Evolutionary conservation across 2,113 vertebrate genomes (phyloP).

Genomic region (Chlorodrepanis virens): DNA sequence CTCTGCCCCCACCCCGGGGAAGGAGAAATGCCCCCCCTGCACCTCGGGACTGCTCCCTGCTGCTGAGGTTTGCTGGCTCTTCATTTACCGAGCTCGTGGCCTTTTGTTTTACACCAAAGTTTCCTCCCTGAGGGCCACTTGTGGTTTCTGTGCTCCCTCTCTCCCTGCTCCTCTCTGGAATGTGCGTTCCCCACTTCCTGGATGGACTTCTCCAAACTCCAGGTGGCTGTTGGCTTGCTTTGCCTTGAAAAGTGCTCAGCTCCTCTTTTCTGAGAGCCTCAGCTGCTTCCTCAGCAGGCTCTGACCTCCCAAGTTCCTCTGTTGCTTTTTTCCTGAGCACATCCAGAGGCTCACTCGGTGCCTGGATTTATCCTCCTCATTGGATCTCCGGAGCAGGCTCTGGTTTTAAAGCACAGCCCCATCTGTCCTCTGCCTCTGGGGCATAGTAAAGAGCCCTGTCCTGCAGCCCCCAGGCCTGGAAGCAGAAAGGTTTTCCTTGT

Average conservation of each 20-base stretch:
- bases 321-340: neutral
- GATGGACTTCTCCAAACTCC: neutral
- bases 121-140: fast-evolving
- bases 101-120: fast-evolving
- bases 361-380: neutral
- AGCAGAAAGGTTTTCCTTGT: neutral
- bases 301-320: neutral
- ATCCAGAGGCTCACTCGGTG: neutral
- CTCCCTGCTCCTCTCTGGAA: neutral
- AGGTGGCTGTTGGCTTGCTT: neutral
- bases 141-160: neutral
- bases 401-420: slow-evolving; percentile 22
- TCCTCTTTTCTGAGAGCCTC: neutral
- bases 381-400: neutral
- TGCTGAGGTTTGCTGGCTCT: neutral
- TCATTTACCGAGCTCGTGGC: fast-evolving
- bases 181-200: fast-evolving
- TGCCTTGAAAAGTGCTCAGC: neutral
- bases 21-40: neutral
- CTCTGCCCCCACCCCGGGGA: neutral
- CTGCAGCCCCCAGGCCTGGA: neutral
- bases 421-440: slow-evolving; percentile 25
- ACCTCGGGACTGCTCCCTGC: neutral
- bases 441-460: neutral
- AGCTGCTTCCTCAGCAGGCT: neutral